Conservation (phyloP, 1,140 invertebrate genomes). For the Drosophila mayri region DNA sequence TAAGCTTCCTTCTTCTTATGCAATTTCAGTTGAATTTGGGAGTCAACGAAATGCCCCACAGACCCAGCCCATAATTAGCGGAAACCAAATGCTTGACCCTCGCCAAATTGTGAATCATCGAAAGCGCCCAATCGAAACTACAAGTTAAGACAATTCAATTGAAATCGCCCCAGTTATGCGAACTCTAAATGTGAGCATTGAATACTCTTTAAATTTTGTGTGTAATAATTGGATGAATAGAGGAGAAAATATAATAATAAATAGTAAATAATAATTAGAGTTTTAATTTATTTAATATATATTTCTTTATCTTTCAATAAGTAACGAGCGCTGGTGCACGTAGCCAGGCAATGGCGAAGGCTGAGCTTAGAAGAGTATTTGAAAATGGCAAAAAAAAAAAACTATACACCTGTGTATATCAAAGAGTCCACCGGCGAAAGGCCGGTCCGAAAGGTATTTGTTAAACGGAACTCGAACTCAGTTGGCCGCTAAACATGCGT, state of each 20-base stretch:
- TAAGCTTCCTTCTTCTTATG: neutral
- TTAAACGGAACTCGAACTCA: slow-evolving; percentile 60
- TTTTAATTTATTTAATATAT: too few species aligned
- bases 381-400: slow-evolving; percentile 19
- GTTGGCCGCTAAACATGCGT: slow-evolving; percentile 59
- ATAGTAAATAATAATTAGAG: too few species aligned
- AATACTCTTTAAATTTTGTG: slow-evolving; percentile 6
- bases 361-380: neutral
- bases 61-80: slow-evolving; percentile 9
- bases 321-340: neutral
- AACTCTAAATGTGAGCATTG: neutral
- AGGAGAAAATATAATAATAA: too few species aligned
- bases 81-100: slow-evolving; percentile 28
- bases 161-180: slow-evolving; percentile 29
- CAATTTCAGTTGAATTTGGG: neutral
- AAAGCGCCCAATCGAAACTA: slow-evolving; percentile 18
- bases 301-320: neutral
- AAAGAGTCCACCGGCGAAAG: slow-evolving; percentile 59
- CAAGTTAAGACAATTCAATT: slow-evolving; percentile 26
- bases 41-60: neutral
- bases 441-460: slow-evolving; percentile 20
- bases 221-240: neutral
- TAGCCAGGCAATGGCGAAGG: neutral
- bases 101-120: slow-evolving; percentile 31
- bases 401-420: neutral